phyloP scores from a whole-genome alignment of 2,888 invertebrate species.

The Zhengitettix transpicula region DNA sequence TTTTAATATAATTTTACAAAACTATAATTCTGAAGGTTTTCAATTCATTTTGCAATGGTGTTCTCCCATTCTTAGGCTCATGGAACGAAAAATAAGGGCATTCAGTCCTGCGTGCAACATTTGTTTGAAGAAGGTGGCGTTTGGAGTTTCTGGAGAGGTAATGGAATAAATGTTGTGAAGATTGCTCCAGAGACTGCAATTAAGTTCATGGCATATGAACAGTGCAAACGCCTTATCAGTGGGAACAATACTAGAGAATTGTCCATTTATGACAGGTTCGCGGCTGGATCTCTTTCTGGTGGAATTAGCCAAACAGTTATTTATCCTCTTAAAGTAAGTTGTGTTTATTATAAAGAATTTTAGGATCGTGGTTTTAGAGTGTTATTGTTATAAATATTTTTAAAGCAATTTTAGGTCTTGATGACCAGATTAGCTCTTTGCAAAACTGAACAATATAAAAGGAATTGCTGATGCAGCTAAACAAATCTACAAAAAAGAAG shows the following conservation, averaged over 20 bases:
- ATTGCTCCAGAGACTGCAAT: constrained; percentile 97
- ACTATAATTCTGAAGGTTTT: no score
- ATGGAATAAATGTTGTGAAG: constrained; percentile 96
- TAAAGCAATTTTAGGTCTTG: constrained; percentile 44
- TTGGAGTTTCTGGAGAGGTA: constrained; percentile 88
- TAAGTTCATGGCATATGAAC: constrained; percentile 98
- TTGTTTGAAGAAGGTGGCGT: constrained; percentile 90
- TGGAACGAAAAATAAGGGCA: constrained; percentile 51
- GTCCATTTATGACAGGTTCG: constrained; percentile 75
- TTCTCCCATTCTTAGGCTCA: constrained; percentile 51
- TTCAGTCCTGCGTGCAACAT: constrained; percentile 46
- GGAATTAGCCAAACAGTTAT: constrained; percentile 90
- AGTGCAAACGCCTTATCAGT: constrained; percentile 76
- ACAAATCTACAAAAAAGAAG: constrained; percentile 77
- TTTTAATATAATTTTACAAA: no score
- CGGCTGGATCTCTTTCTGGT: constrained; percentile 90
- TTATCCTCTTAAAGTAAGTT: constrained; percentile 80
- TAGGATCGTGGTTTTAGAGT: not conserved
- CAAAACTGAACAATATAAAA: constrained; percentile 83
- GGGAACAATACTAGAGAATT: constrained; percentile 62
- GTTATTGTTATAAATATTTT: not conserved
- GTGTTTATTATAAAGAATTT: not conserved
- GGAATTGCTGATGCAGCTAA: constrained; percentile 78
- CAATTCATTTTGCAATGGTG: not conserved
- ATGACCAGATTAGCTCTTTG: constrained; percentile 93